These are phyloP conservation scores for Kryptolebias ocellatus DNA, from an alignment of 2,797 vertebrate genomes.

Conservation along the genomic window DNA sequence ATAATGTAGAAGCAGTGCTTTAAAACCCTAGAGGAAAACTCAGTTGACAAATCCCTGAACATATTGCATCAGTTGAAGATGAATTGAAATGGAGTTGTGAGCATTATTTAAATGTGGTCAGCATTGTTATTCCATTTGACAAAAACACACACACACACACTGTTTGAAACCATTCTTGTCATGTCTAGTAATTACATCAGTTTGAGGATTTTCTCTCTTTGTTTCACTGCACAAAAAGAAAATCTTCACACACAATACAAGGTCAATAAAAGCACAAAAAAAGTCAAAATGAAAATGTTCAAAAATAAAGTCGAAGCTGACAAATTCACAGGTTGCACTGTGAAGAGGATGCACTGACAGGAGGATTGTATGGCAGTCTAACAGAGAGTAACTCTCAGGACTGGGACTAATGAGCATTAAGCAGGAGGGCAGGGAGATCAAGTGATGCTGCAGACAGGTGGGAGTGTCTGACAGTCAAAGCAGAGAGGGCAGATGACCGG, in stretches of 20 bases:
- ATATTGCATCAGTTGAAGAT: not conserved
- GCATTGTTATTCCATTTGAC: not conserved
- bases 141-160: not conserved
- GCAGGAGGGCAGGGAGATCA: not conserved
- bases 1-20: not conserved
- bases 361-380: not conserved
- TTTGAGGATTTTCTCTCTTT: not conserved
- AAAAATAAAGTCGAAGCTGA: not conserved
- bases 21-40: not conserved
- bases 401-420: conserved; percentile 1
- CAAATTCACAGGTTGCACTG: not conserved
- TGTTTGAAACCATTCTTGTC: not conserved
- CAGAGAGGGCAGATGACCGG: not conserved
- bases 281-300: not conserved
- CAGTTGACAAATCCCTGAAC: not conserved
- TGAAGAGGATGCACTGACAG: not conserved
- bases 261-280: not conserved
- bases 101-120: not conserved
- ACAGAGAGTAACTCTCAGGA: not conserved
- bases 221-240: not conserved
- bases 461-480: not conserved
- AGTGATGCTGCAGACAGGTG: not conserved
- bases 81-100: not conserved
- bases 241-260: conserved; percentile 19
- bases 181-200: not conserved